Evolutionary conservation across 1,140 invertebrate genomes (phyloP), one percentile per base, ranked within the genome.

Genomic region (Rhagoletis zephyria): DNA sequence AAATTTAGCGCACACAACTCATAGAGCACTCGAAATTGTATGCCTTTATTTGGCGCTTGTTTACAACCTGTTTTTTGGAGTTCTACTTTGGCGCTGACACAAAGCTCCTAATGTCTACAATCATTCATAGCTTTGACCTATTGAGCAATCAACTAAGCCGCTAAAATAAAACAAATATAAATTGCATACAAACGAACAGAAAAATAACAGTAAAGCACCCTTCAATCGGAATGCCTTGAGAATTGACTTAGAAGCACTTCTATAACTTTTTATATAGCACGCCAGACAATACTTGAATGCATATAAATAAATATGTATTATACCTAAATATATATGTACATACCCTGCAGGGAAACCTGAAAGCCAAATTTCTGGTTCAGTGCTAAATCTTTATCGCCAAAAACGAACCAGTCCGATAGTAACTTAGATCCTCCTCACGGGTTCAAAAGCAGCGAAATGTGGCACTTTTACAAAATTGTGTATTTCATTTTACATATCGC

Each of bases 61-160:
- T 42, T n/a, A 16, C 40, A 74, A 74, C 67, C 42, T 6, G 67
- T 74, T 74, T 74, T n/a, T 45, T 74, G 42, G 67, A 45, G 42
- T 74, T 74, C 67, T 40, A 74, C 42, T 45, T 74, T 74, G 12
- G 4, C 19, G 14, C 45, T 74, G 45, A 12, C 51, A 56, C 51
- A 56, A 56, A 56, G 51, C 51, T 56, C 30, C 30, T 30, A 30
- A 70, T 16, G 14, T 45, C 14, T 48, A 42, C 42, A 45, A 1
- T 45, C 67, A 45, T 74, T 48, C 67, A n/a, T 2, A 42, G 67
- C 67, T n/a, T 48, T 74, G 67, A 48, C 67, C 67, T 45, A 74
- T 74, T 74, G 67, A 74, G 67, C 40, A 74, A 74, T 74, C 42
- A 45, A 40, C 42, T 30, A 30, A 12, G 67, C 40, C 42, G 16